Conservation (phyloP, 2,113 vertebrate genomes). For the Atherinomorus stipes region DNA sequence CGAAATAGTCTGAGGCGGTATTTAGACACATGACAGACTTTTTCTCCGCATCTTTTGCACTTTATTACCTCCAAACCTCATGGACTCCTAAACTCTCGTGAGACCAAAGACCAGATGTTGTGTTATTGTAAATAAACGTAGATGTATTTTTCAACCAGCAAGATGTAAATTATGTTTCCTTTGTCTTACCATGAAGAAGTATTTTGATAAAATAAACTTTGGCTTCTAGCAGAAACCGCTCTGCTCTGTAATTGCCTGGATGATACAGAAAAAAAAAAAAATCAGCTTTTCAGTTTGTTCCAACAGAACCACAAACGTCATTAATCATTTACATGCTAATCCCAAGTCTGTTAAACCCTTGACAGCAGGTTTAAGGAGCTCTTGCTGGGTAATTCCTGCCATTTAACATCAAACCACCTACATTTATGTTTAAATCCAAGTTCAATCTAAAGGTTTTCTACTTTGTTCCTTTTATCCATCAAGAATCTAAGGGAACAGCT, state of each 20-base stretch:
- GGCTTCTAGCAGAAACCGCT: conserved; percentile 14
- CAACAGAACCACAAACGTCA: neutral
- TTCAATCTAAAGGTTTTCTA: neutral
- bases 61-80: conserved; percentile 72
- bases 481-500: too few relatives aligned
- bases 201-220: conserved; percentile 84
- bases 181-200: conserved; percentile 68
- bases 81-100: conserved; percentile 55
- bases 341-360: neutral
- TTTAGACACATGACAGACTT: conserved; percentile 29
- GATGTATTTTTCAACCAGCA: conserved; percentile 76
- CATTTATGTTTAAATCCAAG: neutral
- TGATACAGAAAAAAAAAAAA: too few relatives aligned
- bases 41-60: conserved; percentile 68
- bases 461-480: too few relatives aligned
- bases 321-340: conserved; percentile 20
- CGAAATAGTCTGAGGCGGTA: conserved; percentile 58
- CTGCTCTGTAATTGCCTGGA: neutral
- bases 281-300: too few relatives aligned
- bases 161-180: conserved; percentile 83
- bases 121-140: conserved; percentile 81
- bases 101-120: conserved; percentile 76
- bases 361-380: neutral
- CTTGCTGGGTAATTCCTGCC: neutral
- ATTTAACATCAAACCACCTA: neutral